Evolutionary conservation across 2,113 vertebrate genomes (phyloP), one percentile per base, ranked within the genome.

Genomic region (Phalacrocorax carbo): DNA sequence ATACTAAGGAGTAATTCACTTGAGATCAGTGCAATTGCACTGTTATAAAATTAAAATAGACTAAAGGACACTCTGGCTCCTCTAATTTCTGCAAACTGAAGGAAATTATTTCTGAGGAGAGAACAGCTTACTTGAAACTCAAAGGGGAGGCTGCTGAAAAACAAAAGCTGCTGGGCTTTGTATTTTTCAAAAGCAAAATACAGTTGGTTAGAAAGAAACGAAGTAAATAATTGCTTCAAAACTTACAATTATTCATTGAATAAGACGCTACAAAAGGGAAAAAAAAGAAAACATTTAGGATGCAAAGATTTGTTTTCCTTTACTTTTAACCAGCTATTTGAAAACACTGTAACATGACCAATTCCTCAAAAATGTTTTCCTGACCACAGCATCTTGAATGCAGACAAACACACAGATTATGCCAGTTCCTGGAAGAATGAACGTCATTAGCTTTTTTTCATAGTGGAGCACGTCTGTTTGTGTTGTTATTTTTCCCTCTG

Each of bases 401-500:
- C 95, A 97, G 97, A 96, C 96, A 97, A 95, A 96, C 87, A 97
- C 82, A 95, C 58, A 84, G 86, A 81, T 97, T 87, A 91, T 93
- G 88, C 89, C 93, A 94, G 85, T 97, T 98, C 97, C 96, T 97
- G 97, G 97, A 98, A 98, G 93, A 97, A 95, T 5, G 10, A 92
- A 85, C 4, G 12, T 89, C 79, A 79, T 58, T 72, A 82, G 30
- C 48, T 91, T 82, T 91, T 85, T 85, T 94, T 76, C 96, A 90
- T 72, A 42, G 40, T 4, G 1, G 55, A 96, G 60, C 65, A 91
- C 6, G 10, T 81, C 82, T 93, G 25, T 83, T 69, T 92, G 21
- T 92, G 44, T 90, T 87, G 23, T 84, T 94, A 49, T 70, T 92
- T 83, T 87, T 80, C 68, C 85, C 29, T 72, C 20, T 62, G 65